Percentiles rank a stretch among this genome's conserved stretches.
Conservation (phyloP, 2,113 vertebrate genomes). For the Acinonyx jubatus region DNA sequence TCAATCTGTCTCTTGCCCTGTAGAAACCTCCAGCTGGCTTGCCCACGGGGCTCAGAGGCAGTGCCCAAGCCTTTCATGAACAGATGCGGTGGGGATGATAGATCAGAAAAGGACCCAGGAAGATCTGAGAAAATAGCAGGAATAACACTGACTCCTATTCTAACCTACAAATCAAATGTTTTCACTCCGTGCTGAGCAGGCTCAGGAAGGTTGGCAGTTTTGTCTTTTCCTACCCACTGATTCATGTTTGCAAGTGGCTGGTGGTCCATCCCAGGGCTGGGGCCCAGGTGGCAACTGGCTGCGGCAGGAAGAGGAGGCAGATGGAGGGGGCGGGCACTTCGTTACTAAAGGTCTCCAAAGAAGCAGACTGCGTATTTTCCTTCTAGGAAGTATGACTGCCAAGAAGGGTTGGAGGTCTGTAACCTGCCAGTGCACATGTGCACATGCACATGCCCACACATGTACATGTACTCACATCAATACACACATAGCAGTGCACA, state of each 20-base stretch:
- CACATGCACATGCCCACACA: accelerated
- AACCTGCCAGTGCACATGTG: neutral
- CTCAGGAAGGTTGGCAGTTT: neutral
- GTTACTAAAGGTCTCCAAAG: neutral
- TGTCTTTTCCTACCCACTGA: neutral
- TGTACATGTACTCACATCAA: neutral
- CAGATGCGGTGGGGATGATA: neutral
- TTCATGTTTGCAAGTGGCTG: conserved; percentile 22
- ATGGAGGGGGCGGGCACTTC: neutral
- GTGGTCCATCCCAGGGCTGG: neutral
- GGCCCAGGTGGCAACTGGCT: neutral
- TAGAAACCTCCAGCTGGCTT: neutral
- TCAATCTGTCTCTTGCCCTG: neutral
- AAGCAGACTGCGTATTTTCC: neutral
- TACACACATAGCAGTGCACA: neutral
- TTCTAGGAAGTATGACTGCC: neutral
- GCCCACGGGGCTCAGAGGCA: neutral
- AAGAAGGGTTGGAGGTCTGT: neutral
- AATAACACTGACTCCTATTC: neutral
- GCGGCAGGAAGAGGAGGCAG: neutral
- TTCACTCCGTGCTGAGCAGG: neutral
- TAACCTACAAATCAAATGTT: neutral
- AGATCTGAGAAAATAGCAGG: neutral
- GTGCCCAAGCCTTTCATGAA: neutral
- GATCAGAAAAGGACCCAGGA: neutral